These are phyloP conservation scores for Bucorvus abyssinicus DNA, from an alignment of 2,797 vertebrate genomes.

Conservation along the genomic window DNA sequence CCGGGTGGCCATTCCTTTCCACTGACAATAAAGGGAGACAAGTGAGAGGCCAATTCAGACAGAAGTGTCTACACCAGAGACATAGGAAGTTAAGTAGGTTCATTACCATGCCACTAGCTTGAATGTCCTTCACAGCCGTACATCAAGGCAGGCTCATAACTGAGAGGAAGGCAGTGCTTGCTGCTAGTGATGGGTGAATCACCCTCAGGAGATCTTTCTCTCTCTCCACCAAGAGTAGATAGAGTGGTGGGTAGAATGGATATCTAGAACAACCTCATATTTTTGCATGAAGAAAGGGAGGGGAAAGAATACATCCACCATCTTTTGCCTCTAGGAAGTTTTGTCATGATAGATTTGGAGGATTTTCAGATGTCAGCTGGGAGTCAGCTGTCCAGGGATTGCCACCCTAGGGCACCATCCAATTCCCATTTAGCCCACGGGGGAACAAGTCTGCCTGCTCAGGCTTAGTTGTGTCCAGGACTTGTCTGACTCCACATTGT, in stretches of 20 bases:
- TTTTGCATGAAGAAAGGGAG: background rate
- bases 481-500: background rate
- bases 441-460: background rate
- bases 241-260: background rate
- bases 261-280: background rate
- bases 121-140: background rate
- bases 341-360: background rate
- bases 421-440: background rate
- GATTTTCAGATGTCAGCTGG: background rate
- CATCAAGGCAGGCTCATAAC: background rate
- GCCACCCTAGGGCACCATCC: background rate
- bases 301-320: fast-evolving
- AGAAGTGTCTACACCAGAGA: background rate
- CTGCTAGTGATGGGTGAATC: background rate
- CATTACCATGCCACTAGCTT: background rate
- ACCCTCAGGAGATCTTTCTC: background rate
- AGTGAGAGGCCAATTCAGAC: background rate
- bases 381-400: background rate
- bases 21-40: background rate
- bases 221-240: background rate
- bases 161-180: background rate
- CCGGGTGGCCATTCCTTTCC: background rate
- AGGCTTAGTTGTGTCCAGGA: background rate
- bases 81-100: background rate
- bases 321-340: background rate